Base-by-base conservation (phyloP, 2,888 invertebrate genomes). In the Sinelater perroti region DNA sequence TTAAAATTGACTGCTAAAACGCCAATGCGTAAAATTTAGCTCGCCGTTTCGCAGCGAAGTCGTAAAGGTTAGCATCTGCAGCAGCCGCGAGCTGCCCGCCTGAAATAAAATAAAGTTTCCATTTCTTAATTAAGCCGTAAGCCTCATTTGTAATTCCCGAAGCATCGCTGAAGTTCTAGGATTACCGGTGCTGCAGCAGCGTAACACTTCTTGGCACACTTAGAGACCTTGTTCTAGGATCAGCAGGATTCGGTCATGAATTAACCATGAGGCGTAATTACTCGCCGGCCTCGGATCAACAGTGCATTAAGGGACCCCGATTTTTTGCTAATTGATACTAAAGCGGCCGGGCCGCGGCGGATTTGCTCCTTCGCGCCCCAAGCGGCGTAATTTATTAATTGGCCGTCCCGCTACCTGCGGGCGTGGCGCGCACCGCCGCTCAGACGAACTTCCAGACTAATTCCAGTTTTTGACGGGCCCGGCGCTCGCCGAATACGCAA, bases 241-340 rank as follows among this genome's bases (percentile, higher is more conserved):
- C 56, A 54, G 42, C 33, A 20, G 33, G 49, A 61, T 54, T 57
- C 52, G 52, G 47, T 38, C 60, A 58, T 60, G 62, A 62, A 62
- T 60, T 60, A 62, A 62, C 60, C 62, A 62, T 62, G 54, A 56
- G 52, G 35, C 45, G 46, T 57, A 56, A 60, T 62, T 57, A 62
- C 56, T 55, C 49, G 52, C 46, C 35, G 52, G 28, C 30, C 24
- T 30, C n/a, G 55, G 61, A 58, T 60, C 60, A 57, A 47, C 54
- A 51, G 56, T 60, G 53, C 46, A 62, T 62, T 54, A 55, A 55
- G 42, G 44, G 46, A 30, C 36, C 42, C 49, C 36, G 40, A 49
- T 53, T 60, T 62, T 60, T 60, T 53, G 45, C 42, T 56, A 53
- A 56, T 60, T 52, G 53, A 44, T 52, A 56, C 56, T 53, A 52